Percentiles rank a stretch among this genome's conserved stretches.
These are phyloP conservation scores for Rhinolophus ferrumequinum DNA, from an alignment of 2,113 vertebrate species.

Conservation along the genomic window DNA sequence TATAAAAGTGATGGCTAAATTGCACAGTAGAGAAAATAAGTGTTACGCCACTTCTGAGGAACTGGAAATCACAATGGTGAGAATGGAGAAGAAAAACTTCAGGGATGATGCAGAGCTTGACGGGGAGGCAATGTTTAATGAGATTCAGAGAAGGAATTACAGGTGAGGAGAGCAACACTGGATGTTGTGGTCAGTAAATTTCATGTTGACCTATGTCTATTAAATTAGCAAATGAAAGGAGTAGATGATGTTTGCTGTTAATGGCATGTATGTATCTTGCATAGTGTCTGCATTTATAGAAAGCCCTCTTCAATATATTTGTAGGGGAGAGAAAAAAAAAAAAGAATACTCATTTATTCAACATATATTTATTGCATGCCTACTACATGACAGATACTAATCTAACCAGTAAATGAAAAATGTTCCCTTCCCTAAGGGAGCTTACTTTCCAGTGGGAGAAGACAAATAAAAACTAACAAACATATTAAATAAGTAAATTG, in stretches of 20 bases:
- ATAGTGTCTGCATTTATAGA: not conserved
- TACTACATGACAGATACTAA: not conserved
- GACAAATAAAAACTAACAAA: not conserved
- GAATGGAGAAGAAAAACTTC: not conserved
- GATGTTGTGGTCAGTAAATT: not conserved
- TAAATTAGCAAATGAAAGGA: not conserved
- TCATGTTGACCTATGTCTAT: not conserved
- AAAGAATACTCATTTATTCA: not conserved
- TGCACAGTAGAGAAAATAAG: not conserved
- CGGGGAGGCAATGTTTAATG: not conserved
- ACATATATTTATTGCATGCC: not conserved
- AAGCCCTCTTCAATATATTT: not conserved
- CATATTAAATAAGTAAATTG: not conserved
- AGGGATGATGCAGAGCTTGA: not conserved
- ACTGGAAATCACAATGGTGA: not conserved
- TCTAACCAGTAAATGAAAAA: slow-evolving; percentile 3
- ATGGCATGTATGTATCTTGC: not conserved
- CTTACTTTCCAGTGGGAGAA: not conserved
- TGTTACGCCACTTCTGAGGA: not conserved
- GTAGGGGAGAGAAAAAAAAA: not conserved
- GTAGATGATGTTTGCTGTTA: not conserved
- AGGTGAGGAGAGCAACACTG: not conserved
- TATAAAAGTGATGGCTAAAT: not conserved
- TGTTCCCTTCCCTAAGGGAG: not conserved
- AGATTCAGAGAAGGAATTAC: not conserved